Evolutionary conservation across 1,140 invertebrate species (phyloP), one percentile per base, ranked within the genome.

Genomic region (Orussus abietinus): DNA sequence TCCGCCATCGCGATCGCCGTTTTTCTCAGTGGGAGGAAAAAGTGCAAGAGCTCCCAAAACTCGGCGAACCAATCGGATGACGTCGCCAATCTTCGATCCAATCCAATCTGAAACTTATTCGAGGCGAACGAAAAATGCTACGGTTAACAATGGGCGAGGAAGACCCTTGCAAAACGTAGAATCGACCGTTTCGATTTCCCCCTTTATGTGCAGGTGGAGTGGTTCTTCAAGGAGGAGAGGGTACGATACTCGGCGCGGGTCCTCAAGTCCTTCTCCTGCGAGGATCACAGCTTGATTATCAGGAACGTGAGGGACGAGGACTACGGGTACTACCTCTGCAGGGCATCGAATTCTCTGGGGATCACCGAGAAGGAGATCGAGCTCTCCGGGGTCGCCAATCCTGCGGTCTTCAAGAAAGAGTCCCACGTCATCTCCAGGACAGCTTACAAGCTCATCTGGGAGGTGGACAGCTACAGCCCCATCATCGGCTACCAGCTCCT

Each of bases 311-410:
- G 77, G 7, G 74, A 75, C 28, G 67, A 72, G 1, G 88, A 92
- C 64, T 81, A 90, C 40, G 88, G 87, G 0, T 78, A 79, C 47
- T 91, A 90, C 57, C 79, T 82, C 1, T 91, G 88, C 62, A 75
- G 79, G 17, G 88, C 86, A 0, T 78, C 80, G 20, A 92, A 91
- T 62, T 75, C 75, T 11, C 59, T 87, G 5, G 88, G 86, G 2
- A 66, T 55, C 11, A 69, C 60, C 13, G 70, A 75, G 25, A 66
- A 69, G 14, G 61, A 52, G 6, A 72, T 84, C 17, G 75, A 82
- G 49, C 59, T 84, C 9, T 80, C 79, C 19, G 80, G 76, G 13
- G 68, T 78, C 3, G 72, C 80, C 1, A 81, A 83, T 69, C 74
- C 77, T 7, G 79, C 78, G 5, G 53, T 78, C 1, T 80, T 84